These are phyloP conservation scores for Drosophila fuyamai DNA, from an alignment of 1,140 invertebrate genomes.

Conservation along the genomic window DNA sequence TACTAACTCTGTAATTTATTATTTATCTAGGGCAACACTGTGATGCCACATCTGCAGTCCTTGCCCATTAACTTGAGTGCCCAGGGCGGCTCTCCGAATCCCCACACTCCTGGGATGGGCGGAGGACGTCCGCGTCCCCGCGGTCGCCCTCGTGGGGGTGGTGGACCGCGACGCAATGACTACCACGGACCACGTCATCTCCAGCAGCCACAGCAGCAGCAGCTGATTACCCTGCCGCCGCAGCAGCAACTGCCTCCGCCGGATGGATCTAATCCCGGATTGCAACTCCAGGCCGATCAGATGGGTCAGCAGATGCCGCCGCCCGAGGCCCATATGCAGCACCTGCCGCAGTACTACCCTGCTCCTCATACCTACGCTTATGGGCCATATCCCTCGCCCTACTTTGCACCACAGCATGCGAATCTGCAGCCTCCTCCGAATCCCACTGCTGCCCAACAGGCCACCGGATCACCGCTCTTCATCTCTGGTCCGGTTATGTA, in stretches of 20 bases:
- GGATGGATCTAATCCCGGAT: slow-evolving; percentile 30
- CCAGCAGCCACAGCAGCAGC: slow-evolving; percentile 46
- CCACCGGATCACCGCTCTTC: slow-evolving; percentile 66
- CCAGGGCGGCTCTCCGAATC: slow-evolving; percentile 49
- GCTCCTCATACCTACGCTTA: slow-evolving; percentile 65
- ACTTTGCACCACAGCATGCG: slow-evolving; percentile 68
- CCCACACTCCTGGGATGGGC: slow-evolving; percentile 45
- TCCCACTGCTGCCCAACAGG: slow-evolving; percentile 69
- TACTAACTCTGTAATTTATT: not conserved
- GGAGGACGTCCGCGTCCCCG: slow-evolving; percentile 39
- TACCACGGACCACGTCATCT: slow-evolving; percentile 64
- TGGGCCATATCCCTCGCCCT: slow-evolving; percentile 60
- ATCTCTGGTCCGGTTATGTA: slow-evolving; percentile 48
- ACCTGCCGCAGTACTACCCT: slow-evolving; percentile 64
- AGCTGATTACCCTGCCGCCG: slow-evolving; percentile 35
- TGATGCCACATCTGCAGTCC: slow-evolving; percentile 60
- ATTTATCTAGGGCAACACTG: slow-evolving; percentile 49
- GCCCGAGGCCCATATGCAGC: slow-evolving; percentile 63
- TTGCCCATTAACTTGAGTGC: slow-evolving; percentile 57
- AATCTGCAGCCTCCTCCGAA: slow-evolving; percentile 59
- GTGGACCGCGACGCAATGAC: slow-evolving; percentile 62
- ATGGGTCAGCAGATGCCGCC: slow-evolving; percentile 56
- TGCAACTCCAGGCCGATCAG: slow-evolving; percentile 63
- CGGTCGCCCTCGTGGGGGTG: slow-evolving; percentile 53
- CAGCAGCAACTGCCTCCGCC: slow-evolving; percentile 52